These are phyloP conservation scores for Isaurus tuberculatus DNA, from an alignment of 92 coral and sea anemone genomes.

Conservation along the genomic window DNA sequence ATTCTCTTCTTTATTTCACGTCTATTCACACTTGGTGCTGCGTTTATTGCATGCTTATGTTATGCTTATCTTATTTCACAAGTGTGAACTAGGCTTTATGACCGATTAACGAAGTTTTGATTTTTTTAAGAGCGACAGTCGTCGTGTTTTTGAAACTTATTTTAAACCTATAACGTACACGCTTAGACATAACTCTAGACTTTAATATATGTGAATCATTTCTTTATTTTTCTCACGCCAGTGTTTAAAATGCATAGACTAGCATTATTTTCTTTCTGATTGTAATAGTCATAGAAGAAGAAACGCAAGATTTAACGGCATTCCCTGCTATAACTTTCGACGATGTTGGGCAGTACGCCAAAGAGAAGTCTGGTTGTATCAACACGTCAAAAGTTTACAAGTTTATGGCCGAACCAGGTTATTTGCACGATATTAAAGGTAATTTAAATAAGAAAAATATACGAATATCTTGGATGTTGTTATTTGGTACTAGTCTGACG, in stretches of 20 bases:
- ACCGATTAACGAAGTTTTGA: too few relatives aligned
- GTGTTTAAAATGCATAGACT: neutral
- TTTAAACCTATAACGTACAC: too few relatives aligned
- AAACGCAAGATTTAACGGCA: neutral
- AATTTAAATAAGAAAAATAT: neutral
- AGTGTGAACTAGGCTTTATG: too few relatives aligned
- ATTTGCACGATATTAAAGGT: slow-evolving; percentile 57
- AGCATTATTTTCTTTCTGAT: neutral
- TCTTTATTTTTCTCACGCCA: neutral
- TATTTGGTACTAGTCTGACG: neutral
- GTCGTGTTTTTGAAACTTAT: too few relatives aligned
- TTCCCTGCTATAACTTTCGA: slow-evolving; percentile 10
- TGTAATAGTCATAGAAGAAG: neutral
- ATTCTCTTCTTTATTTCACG: too few relatives aligned
- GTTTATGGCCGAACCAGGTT: slow-evolving; percentile 61
- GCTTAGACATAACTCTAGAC: too few relatives aligned
- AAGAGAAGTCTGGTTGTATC: slow-evolving; percentile 36
- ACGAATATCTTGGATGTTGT: neutral
- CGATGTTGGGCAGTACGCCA: slow-evolving; percentile 20
- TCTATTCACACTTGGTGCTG: too few relatives aligned
- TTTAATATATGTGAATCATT: neutral
- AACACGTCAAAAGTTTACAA: slow-evolving; percentile 57
- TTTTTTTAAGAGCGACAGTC: too few relatives aligned
- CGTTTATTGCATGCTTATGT: too few relatives aligned
- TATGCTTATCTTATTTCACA: too few relatives aligned